phyloP scores from a whole-genome alignment of 2,797 vertebrate genomes.

The Enoplosus armatus region DNA sequence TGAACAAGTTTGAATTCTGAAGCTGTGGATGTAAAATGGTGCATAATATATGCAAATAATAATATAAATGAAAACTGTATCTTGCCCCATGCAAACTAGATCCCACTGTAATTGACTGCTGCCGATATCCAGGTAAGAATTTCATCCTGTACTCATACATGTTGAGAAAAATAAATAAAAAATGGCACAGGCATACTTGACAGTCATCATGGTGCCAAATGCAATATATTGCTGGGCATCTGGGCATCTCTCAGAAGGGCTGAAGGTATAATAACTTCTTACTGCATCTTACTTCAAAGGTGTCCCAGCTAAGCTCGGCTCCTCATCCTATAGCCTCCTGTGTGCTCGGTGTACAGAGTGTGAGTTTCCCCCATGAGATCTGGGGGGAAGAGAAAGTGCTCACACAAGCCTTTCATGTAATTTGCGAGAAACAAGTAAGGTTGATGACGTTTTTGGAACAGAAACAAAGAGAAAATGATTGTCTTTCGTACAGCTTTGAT shows the following conservation, averaged over 20 bases:
- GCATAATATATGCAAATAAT: slow-evolving; percentile 30
- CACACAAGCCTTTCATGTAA: slow-evolving; percentile 58
- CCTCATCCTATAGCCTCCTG: slow-evolving; percentile 56
- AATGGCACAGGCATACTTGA: slow-evolving; percentile 35
- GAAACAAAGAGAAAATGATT: slow-evolving; percentile 71
- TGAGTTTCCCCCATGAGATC: slow-evolving; percentile 50
- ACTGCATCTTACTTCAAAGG: slow-evolving; percentile 71
- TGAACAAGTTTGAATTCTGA: slow-evolving; percentile 8
- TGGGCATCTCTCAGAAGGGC: slow-evolving; percentile 62
- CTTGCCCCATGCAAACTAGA: slow-evolving; percentile 23
- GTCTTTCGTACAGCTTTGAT: slow-evolving; percentile 79
- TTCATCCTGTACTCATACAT: slow-evolving; percentile 29
- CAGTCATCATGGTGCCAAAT: slow-evolving; percentile 61
- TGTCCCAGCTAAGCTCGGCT: slow-evolving; percentile 61
- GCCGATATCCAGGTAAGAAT: slow-evolving; percentile 20
- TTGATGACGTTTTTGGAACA: slow-evolving; percentile 63
- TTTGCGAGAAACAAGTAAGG: slow-evolving; percentile 65
- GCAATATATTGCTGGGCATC: slow-evolving; percentile 69
- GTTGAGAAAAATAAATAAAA: slow-evolving; percentile 34
- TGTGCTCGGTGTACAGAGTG: slow-evolving; percentile 56
- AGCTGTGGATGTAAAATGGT: slow-evolving; percentile 12
- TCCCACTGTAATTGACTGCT: slow-evolving; percentile 21
- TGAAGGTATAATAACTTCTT: slow-evolving; percentile 72
- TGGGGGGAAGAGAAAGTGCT: slow-evolving; percentile 49
- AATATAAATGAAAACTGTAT: slow-evolving; percentile 7